Evolutionary conservation across 2,113 vertebrate genomes (phyloP), one percentile per base, ranked within the genome.

Genomic region (Ciconia stormi): DNA sequence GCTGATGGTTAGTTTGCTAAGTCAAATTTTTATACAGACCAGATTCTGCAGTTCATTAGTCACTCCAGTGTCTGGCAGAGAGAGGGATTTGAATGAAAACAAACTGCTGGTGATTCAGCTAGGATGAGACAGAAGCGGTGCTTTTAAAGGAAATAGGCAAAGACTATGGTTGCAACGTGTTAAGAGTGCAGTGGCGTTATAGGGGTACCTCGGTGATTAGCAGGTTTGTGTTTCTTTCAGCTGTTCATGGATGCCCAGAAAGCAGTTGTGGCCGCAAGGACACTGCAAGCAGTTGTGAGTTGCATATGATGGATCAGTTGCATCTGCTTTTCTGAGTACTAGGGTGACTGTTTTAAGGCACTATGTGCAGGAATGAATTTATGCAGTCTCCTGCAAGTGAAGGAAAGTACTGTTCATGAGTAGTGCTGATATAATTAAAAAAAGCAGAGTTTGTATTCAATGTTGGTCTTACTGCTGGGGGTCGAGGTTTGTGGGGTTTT

Each of bases 11-110:
- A 88, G 87, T 89, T 95, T 93, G 71, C 66, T 65, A 94, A 96
- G 87, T 93, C 87, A 94, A 87, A 50, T 91, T 97, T 97, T 91
- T 93, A 92, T 80, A 88, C 71, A 84, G 73, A 73, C 78, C 79
- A 90, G 78, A 84, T 95, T 94, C 91, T 95, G 76, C 70, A 92
- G 58, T 87, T 94, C 78, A 82, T 96, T 95, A 94, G 89, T 94
- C 88, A 53, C 56, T 81, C 22, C 74, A 88, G 72, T 42, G 79
- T 96, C 87, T 97, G 92, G 91, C 83, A 92, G 96, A 74, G 59
- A 81, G 67, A 79, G 70, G 30, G 34, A 70, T 82, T 38, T 70
- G 88, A 91, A 94, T 73, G 89, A 93, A 90, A 95, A 90, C 84
- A 93, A 91, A 86, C 62, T 23, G 0, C 89, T 81, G 85, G 72